Evolutionary conservation across 1,140 invertebrate species (phyloP).

Genomic region (Mactra quadrangularis): DNA sequence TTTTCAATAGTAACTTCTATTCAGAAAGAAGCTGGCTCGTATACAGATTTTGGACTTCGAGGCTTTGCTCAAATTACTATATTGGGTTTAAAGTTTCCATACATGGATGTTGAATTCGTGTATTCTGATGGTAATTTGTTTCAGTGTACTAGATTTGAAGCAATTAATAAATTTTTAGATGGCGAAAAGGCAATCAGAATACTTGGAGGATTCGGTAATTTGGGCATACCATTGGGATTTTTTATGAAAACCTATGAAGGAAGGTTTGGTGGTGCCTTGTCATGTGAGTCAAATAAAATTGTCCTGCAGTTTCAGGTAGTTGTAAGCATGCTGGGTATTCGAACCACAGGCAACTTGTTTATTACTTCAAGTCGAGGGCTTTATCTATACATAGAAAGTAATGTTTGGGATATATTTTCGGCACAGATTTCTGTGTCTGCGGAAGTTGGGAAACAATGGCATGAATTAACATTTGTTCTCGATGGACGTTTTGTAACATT

Average conservation of each 20-base stretch:
- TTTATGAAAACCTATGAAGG: not conserved
- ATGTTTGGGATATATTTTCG: slow-evolving; percentile 54
- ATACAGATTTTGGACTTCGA: slow-evolving; percentile 8
- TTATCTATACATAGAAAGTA: slow-evolving; percentile 45
- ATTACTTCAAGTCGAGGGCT: slow-evolving; percentile 21
- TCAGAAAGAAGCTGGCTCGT: not conserved
- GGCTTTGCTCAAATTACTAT: not conserved
- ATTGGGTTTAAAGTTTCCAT: slow-evolving; percentile 1
- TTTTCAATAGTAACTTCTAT: slow-evolving; percentile 1
- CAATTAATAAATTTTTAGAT: slow-evolving; percentile 3
- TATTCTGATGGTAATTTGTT: not conserved
- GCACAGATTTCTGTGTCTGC: slow-evolving; percentile 37
- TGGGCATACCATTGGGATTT: not conserved
- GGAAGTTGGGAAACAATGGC: slow-evolving; percentile 35
- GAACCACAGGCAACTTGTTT: slow-evolving; percentile 20
- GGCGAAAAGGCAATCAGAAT: slow-evolving; percentile 24
- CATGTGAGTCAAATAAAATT: slow-evolving; percentile 11
- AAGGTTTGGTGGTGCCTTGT: slow-evolving; percentile 7
- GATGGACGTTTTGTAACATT: slow-evolving; percentile 17
- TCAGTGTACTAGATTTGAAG: slow-evolving; percentile 2
- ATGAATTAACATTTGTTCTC: slow-evolving; percentile 33
- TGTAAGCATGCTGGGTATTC: slow-evolving; percentile 11
- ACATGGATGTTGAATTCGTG: slow-evolving; percentile 1
- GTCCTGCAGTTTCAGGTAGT: not conserved
- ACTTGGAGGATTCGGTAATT: not conserved